phyloP scores from a whole-genome alignment of 2,888 invertebrate genomes.

The Mayetiola destructor region DNA sequence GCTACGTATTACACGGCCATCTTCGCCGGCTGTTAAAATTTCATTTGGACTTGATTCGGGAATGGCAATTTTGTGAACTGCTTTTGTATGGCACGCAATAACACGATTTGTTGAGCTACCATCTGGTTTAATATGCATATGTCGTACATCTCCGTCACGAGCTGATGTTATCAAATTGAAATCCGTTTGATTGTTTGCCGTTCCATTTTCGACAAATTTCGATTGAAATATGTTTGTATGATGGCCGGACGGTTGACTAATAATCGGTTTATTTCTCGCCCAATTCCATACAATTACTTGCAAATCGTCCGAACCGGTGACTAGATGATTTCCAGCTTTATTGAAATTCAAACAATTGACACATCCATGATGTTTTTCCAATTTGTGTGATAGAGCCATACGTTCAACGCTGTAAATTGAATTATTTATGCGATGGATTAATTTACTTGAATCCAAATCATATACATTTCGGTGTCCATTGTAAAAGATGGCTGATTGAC shows the following conservation, averaged over 20 bases:
- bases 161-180: constrained; percentile 77
- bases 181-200: constrained; percentile 44
- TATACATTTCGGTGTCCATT: background rate
- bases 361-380: constrained; percentile 74
- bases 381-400: constrained; percentile 58
- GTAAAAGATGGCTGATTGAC: background rate
- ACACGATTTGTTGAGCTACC: constrained; percentile 36
- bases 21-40: constrained; percentile 77
- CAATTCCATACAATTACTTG: constrained; percentile 83
- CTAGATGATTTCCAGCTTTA: constrained; percentile 57
- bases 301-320: constrained; percentile 84
- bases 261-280: constrained; percentile 50
- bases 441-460: background rate
- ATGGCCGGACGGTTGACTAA: constrained; percentile 67
- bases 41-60: constrained; percentile 60
- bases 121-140: constrained; percentile 35
- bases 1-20: constrained; percentile 63
- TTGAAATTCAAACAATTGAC: constrained; percentile 89
- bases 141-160: constrained; percentile 70
- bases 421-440: constrained; percentile 35
- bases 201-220: constrained; percentile 59
- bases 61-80: constrained; percentile 75
- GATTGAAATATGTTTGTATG: constrained; percentile 77
- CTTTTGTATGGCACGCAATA: constrained; percentile 36
- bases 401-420: constrained; percentile 71